Evolutionary conservation across 2,113 vertebrate genomes (phyloP), one percentile per base, ranked within the genome.

Genomic region (Gasterosteus nipponicus): DNA sequence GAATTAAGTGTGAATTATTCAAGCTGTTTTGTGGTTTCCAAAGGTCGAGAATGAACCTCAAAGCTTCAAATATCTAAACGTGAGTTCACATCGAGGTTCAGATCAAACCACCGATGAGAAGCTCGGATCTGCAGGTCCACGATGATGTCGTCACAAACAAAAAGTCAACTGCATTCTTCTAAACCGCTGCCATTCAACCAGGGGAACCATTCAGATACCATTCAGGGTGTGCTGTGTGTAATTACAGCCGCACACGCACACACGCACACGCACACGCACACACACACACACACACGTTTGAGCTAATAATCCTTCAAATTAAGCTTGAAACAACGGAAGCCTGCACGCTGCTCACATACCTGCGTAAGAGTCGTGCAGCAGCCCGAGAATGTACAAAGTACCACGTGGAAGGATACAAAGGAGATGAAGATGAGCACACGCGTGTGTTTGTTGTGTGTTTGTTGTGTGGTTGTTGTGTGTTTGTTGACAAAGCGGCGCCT

Each of bases 281-380:
- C 64, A 69, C 59, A 59, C 53, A 66, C 69, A 41, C 58, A 67
- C 67, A 44, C 5, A 41, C 64, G 31, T 56, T 80, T 26, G 33
- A 75, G 69, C 64, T 73, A 82, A 10, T 86, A 77, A 82, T 82
- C 79, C 51, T 11, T 47, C 60, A 69, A 85, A 82, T 82, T 73
- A 82, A 82, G 66, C 49, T 42, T 53, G 56, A 70, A 71, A 44
- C 69, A 58, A 58, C 54, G 16, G 33, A 35, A 35, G 33, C 33
- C 33, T 26, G 22, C 22, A 26, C 22, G 35, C 35, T 7, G 35
- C 6, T 38, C 35, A 38, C 35, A 38, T 26, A 26, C 22, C 22
- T 26, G 22, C 22, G 22, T 26, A 26, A 26, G 22, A 26, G 22
- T 26, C 22, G 22, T 26, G 22, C 22, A 26, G 22, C 33, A 35